These are phyloP conservation scores for Drosophila rhopaloa DNA, from an alignment of 1,140 invertebrate genomes.

Conservation along the genomic window DNA sequence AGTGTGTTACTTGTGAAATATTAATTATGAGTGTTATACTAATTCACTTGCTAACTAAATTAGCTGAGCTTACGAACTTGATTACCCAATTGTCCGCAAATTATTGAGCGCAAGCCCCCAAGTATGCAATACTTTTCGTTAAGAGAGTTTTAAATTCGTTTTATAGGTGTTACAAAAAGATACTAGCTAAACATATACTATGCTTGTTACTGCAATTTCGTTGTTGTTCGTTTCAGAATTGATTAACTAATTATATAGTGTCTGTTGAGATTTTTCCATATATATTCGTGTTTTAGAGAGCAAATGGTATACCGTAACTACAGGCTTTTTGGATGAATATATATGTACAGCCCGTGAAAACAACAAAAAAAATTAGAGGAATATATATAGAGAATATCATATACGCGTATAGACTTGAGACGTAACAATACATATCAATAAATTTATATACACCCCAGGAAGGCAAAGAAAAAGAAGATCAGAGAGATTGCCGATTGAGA, in stretches of 20 bases:
- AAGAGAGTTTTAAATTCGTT: constrained; percentile 31
- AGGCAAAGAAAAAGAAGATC: constrained; percentile 9
- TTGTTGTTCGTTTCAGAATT: constrained; percentile 49
- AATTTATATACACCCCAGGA: constrained; percentile 57
- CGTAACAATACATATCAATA: constrained; percentile 83
- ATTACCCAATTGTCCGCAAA: constrained; percentile 13
- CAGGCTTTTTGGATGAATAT: constrained; percentile 55
- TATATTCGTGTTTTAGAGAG: constrained; percentile 48
- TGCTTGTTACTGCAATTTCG: constrained; percentile 63
- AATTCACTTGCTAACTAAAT: constrained; percentile 16
- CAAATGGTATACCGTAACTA: constrained; percentile 57
- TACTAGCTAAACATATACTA: constrained; percentile 30
- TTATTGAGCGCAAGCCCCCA: constrained; percentile 39
- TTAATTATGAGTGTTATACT: constrained; percentile 28
- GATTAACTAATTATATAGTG: constrained; percentile 31
- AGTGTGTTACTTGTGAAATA: constrained; percentile 64
- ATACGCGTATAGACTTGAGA: constrained; percentile 75
- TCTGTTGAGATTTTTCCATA: constrained; percentile 39
- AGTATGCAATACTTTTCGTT: constrained; percentile 75
- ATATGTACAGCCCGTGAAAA: constrained; percentile 36
- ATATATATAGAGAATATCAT: constrained; percentile 31
- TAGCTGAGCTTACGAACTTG: constrained; percentile 40
- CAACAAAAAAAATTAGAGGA: constrained; percentile 23
- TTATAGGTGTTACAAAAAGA: constrained; percentile 32
- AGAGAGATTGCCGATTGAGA: constrained; percentile 10